Percentiles rank a stretch among this genome's conserved stretches.
Conservation (phyloP, 2,797 vertebrate species). For the Pempheris klunzingeri region DNA sequence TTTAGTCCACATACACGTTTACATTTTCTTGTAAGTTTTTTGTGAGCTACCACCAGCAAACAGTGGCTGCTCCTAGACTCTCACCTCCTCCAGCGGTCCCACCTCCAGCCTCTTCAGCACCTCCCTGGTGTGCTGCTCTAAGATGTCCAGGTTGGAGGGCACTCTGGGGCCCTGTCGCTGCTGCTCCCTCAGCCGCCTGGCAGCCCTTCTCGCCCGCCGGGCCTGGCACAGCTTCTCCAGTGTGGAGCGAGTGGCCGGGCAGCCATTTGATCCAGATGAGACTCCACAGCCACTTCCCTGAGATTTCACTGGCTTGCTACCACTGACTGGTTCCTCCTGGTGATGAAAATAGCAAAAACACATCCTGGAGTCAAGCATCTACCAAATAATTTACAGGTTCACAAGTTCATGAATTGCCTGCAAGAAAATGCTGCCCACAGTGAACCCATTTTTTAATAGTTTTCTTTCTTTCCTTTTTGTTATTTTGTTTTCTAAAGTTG, state of each 20-base stretch:
- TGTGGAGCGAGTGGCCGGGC: conserved; percentile 89
- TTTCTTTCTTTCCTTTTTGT: neutral
- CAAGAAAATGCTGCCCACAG: neutral
- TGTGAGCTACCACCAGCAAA: neutral
- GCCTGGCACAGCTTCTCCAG: conserved; percentile 90
- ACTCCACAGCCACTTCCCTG: conserved; percentile 88
- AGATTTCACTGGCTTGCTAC: conserved; percentile 92
- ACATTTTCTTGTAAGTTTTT: no score
- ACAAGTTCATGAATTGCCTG: neutral
- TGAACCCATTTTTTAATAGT: neutral
- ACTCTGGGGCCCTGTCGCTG: conserved; percentile 83
- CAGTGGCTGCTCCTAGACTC: conserved; percentile 30
- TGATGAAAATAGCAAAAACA: neutral
- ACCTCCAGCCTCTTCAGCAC: conserved; percentile 96
- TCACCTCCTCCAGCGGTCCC: conserved; percentile 93
- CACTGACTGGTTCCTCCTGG: conserved; percentile 90
- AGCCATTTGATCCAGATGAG: conserved; percentile 71
- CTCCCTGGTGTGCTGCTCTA: conserved; percentile 95
- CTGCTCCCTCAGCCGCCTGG: conserved; percentile 91
- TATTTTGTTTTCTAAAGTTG: neutral
- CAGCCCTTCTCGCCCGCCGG: conserved; percentile 87
- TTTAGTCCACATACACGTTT: neutral
- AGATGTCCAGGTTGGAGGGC: conserved; percentile 94
- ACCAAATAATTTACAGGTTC: neutral
- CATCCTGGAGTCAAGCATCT: neutral